Evolutionary conservation across 1,140 invertebrate genomes (phyloP), one percentile per base, ranked within the genome.

Genomic region (Latrodectus geometricus): DNA sequence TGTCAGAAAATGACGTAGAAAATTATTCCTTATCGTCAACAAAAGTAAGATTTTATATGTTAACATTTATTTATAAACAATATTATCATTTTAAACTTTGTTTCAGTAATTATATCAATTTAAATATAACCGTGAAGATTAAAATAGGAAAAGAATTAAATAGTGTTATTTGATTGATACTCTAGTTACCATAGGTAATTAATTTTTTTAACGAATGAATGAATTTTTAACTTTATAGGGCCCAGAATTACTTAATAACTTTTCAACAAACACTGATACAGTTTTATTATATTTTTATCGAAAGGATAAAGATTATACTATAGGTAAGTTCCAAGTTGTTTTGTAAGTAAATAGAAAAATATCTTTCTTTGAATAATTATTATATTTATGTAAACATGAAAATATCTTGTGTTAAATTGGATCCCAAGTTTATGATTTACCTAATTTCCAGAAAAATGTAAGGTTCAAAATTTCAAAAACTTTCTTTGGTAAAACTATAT

Each of bases 1-100:
- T 86, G 23, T 35, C 21, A 70, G 83, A 86, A 70, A 66, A 49
- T 77, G 83, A 78, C 52, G 66, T 86, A 9, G 83, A 86, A 78
- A 86, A 86, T 56, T 86, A 54, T 78, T 17, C 74, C 9, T 23
- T 86, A 9, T 20, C 20, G 20, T 77, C 74, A 20, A 73, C 83
- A 4, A 56, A 77, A 35, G 83, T 86, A 61, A 72, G 66, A 49
- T 15, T 74, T 48, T 49, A 74, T 5, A 35, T 74, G 48, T 17
- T 49, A 74, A 9, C n/a, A n/a, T n/a, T n/a, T n/a, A n/a, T 20
- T 23, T 8, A 20, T 35, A 21, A 15, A 7, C 35, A 72, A 0
- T 72, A 15, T 21, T 21, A 14, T 72, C 35, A 20, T 23, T 21
- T 20, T 35, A 14, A 17, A 21, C 5, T 72, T 72, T 23, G 17